Percentiles rank a stretch among this genome's conserved stretches.
Conservation (phyloP, 2,888 invertebrate species). For the Philereme transversata region DNA sequence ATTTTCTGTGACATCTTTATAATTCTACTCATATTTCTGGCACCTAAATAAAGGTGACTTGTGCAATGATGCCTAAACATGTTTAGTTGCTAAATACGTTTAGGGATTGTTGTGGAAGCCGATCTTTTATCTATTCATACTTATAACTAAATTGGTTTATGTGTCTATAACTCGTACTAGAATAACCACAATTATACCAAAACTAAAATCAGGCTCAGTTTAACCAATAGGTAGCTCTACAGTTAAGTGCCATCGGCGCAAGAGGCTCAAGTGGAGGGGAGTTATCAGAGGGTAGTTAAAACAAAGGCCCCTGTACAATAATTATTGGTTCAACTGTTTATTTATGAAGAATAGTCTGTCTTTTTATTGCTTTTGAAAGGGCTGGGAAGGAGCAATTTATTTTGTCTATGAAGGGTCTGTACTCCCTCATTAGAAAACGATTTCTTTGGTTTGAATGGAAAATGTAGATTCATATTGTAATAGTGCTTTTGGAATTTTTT, state of each 20-base stretch:
- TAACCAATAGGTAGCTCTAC: slow-evolving; percentile 64
- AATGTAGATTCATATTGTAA: too few species aligned
- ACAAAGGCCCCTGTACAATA: slow-evolving; percentile 65
- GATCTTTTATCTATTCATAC: too few species aligned
- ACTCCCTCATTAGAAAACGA: background rate
- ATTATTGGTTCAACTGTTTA: slow-evolving; percentile 71
- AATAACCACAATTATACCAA: slow-evolving; percentile 6
- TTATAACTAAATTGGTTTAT: too few species aligned
- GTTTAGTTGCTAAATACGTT: too few species aligned
- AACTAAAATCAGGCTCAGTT: slow-evolving; percentile 43
- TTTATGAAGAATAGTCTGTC: slow-evolving; percentile 60
- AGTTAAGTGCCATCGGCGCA: slow-evolving; percentile 66
- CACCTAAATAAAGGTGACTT: too few species aligned
- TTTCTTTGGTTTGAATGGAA: too few species aligned
- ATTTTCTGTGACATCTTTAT: too few species aligned
- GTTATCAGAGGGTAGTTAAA: slow-evolving; percentile 59
- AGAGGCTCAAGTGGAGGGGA: slow-evolving; percentile 61
- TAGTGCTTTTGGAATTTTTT: too few species aligned
- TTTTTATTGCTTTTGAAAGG: slow-evolving; percentile 57
- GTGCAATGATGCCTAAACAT: too few species aligned
- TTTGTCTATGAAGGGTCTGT: background rate
- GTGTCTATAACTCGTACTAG: too few species aligned
- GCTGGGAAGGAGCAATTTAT: slow-evolving; percentile 30
- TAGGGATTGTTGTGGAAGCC: too few species aligned
- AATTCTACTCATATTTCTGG: too few species aligned